Evolutionary conservation across 2,888 invertebrate species (phyloP).

Genomic region (Tineola bisselliella): DNA sequence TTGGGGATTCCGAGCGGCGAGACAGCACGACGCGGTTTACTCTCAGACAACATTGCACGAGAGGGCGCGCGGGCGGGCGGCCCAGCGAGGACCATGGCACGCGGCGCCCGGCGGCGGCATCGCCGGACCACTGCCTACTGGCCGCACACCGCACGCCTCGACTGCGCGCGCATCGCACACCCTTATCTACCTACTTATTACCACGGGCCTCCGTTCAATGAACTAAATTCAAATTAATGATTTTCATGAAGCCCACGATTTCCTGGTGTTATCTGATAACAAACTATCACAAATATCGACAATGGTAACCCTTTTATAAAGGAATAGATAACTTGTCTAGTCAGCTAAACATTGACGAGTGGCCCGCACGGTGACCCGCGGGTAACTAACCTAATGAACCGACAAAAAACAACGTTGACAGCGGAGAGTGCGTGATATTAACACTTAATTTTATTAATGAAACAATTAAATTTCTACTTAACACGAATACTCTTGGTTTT

Average conservation of each 20-base stretch:
- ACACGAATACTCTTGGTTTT: neutral
- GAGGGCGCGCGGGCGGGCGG: conserved; percentile 65
- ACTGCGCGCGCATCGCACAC: conserved; percentile 27
- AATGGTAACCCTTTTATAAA: no score
- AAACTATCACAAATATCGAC: neutral
- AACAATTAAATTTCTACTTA: neutral
- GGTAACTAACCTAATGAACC: neutral
- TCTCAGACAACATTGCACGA: conserved; percentile 64
- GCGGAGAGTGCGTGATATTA: neutral
- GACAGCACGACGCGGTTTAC: conserved; percentile 62
- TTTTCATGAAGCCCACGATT: neutral
- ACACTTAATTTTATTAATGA: neutral
- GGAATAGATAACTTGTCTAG: no score
- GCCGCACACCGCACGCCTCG: conserved; percentile 48
- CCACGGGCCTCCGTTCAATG: neutral
- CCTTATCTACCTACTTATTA: neutral
- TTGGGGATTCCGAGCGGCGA: conserved; percentile 81
- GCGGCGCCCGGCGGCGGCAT: conserved; percentile 66
- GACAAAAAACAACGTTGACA: neutral
- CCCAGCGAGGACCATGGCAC: conserved; percentile 68
- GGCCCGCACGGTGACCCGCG: neutral
- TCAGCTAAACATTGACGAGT: neutral
- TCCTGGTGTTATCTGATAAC: neutral
- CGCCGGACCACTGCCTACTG: conserved; percentile 31
- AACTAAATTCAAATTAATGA: neutral